These are phyloP conservation scores for Nibea albiflora DNA, from an alignment of 2,113 vertebrate species.

Conservation along the genomic window DNA sequence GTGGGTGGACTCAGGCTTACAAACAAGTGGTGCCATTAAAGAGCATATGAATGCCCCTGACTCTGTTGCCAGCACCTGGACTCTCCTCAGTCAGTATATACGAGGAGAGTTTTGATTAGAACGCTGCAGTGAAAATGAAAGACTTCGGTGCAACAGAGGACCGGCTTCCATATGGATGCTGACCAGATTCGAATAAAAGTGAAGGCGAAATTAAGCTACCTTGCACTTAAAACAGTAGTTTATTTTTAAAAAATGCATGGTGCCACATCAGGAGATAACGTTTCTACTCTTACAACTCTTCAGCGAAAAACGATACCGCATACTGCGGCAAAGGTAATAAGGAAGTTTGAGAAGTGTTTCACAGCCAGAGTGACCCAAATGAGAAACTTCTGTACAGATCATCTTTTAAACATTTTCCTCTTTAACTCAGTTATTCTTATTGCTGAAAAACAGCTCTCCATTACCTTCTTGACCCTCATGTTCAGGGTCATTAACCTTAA, in stretches of 20 bases:
- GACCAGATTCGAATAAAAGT: slow-evolving; percentile 26
- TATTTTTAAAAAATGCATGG: background rate
- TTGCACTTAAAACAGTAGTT: slow-evolving; percentile 18
- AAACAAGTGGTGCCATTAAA: slow-evolving; percentile 71
- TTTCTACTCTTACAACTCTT: background rate
- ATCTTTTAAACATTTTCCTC: slow-evolving; percentile 21
- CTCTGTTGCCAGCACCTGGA: slow-evolving; percentile 58
- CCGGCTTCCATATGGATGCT: slow-evolving; percentile 29
- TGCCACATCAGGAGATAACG: background rate
- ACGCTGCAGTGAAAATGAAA: slow-evolving; percentile 51
- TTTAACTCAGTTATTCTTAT: slow-evolving; percentile 18
- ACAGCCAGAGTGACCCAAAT: background rate
- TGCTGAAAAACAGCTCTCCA: slow-evolving; percentile 2
- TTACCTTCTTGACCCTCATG: slow-evolving; percentile 37
- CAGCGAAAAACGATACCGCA: background rate
- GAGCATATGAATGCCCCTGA: slow-evolving; percentile 57
- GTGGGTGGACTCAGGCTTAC: slow-evolving; percentile 67
- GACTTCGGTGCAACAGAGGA: slow-evolving; percentile 28
- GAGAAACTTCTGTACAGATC: background rate
- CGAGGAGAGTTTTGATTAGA: slow-evolving; percentile 65
- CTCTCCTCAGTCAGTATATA: slow-evolving; percentile 69
- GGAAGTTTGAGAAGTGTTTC: slow-evolving; percentile 29
- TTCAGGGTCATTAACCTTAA: slow-evolving; percentile 58
- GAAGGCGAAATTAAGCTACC: slow-evolving; percentile 32
- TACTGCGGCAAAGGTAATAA: background rate